phyloP scores from a whole-genome alignment of 2,888 invertebrate genomes.

The Drosophila sordidula region DNA sequence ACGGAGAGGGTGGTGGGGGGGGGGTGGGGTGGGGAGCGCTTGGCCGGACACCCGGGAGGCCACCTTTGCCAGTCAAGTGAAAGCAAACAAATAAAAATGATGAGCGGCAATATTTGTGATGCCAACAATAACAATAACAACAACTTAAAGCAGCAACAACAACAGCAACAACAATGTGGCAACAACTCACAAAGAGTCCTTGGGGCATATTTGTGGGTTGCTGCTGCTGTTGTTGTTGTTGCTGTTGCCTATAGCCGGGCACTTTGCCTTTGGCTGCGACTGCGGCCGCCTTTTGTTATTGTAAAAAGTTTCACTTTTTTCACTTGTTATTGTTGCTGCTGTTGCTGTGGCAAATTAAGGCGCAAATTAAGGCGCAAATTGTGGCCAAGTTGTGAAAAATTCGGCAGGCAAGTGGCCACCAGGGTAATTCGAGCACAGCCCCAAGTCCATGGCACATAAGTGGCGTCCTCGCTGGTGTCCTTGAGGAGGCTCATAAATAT shows the following conservation, averaged over 20 bases:
- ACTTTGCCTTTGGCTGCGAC: constrained; percentile 41
- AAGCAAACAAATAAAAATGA: constrained; percentile 81
- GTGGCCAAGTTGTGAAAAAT: constrained; percentile 79
- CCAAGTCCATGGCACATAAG: constrained; percentile 59
- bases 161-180: constrained; percentile 22
- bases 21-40: too few species aligned
- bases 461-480: constrained; percentile 69
- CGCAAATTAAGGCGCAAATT: constrained; percentile 82
- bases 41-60: constrained; percentile 54
- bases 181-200: constrained; percentile 55
- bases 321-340: constrained; percentile 28
- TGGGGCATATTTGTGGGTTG: constrained; percentile 64
- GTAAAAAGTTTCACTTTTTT: constrained; percentile 70
- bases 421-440: constrained; percentile 65
- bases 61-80: constrained; percentile 66
- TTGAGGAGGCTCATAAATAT: constrained; percentile 81
- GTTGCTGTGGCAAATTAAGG: constrained; percentile 77
- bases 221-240: constrained; percentile 26
- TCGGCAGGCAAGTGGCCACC: constrained; percentile 72
- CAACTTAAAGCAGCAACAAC: constrained; percentile 30
- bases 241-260: constrained; percentile 45
- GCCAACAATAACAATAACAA: constrained; percentile 43
- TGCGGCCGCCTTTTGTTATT: constrained; percentile 58
- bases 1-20: neutral
- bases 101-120: constrained; percentile 76